Base-by-base conservation (phyloP, 2,797 vertebrate species). In the Dryobates pubescens region DNA sequence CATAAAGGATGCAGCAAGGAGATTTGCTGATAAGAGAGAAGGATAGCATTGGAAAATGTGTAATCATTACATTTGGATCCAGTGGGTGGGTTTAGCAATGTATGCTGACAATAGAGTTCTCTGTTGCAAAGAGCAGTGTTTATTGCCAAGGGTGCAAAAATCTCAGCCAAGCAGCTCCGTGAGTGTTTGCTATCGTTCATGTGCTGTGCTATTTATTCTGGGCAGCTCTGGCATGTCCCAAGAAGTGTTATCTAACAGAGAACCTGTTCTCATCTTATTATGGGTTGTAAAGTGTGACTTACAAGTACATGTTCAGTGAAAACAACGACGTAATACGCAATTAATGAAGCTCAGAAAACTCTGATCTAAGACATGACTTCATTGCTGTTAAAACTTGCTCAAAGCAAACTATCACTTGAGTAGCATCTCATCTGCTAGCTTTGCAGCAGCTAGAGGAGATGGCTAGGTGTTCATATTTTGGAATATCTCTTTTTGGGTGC, bases 131-230 rank as follows among this genome's bases (percentile, higher is more conserved):
- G 83, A 74, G 38, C 67, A 76, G 38, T 41, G 38, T 85, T n/a
- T 74, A 49, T 71, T 88, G 53, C 83, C 81, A 94, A 47, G 62
- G 75, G 83, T 95, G 84, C 91, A 90, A 92, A 89, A 88, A 74
- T 91, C 84, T 81, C 88, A 85, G 83, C 80, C 88, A 87, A 68
- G 58, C 75, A 88, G 63, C 90, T 95, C 93, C 91, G 62, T 93
- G 62, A 87, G 32, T 68, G 62, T 88, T 93, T 95, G 82, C 69
- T 94, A 4, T 93, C 92, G 82, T 82, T 88, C 26, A 4, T 86
- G 51, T 85, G 36, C 74, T 82, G 34, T 90, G 72, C 89, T 93
- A 41, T 95, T 95, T 94, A 72, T 88, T 77, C n/a, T 53, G 88
- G 82, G 73, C 67, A 95, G 78, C 41, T 87, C 80, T 93, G 78